Base-by-base conservation (phyloP, 2,113 vertebrate species). In the Cavia aperea region DNA sequence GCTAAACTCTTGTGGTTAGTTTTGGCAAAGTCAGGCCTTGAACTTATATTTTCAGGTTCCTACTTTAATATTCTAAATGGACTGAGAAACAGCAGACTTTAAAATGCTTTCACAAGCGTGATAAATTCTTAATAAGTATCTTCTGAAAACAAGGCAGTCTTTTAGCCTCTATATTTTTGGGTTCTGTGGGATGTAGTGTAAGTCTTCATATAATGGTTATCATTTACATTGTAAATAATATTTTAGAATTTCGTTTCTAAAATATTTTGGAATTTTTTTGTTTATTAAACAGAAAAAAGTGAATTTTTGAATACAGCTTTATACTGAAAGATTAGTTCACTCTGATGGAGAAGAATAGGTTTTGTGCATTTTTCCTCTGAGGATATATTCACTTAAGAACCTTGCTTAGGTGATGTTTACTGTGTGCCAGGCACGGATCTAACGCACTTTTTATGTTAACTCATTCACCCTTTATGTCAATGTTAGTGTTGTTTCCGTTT, bases 251-350 rank as follows among this genome's bases (percentile, higher is more conserved):
- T 84, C 70, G 6, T 72, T 88, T 43, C 79, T 84, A 81, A 93
- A 88, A 36, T 2, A 65, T 39, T 14, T 82, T 86, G 73, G 58
- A 88, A 79, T 26, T 72, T 39, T 19, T 94, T 94, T 95, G 56
- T 58, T 89, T 11, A n/a, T 81, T 92, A 79, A 95, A 88, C 43
- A 93, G 81, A 51, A 91, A 82, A 78, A 91, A 49, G 18, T 81
- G 62, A 68, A 58, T 63, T 79, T 68, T 60, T 51, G 14, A 21
- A 31, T 43, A 31, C 3, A 81, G 18, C 89, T 88, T 81, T 7
- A 31, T 91, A 16, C n/a, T 49, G 46, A 85, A 82, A 54, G 21
- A 77, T 4, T 23, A 63, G 31, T 65, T 90, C n/a, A 12, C 14
- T 51, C 13, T 54, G 31, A 33, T 70, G 54, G 31, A 33, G 60